Base-by-base conservation (phyloP, 1,140 invertebrate genomes). In the Drosophila azteca region DNA sequence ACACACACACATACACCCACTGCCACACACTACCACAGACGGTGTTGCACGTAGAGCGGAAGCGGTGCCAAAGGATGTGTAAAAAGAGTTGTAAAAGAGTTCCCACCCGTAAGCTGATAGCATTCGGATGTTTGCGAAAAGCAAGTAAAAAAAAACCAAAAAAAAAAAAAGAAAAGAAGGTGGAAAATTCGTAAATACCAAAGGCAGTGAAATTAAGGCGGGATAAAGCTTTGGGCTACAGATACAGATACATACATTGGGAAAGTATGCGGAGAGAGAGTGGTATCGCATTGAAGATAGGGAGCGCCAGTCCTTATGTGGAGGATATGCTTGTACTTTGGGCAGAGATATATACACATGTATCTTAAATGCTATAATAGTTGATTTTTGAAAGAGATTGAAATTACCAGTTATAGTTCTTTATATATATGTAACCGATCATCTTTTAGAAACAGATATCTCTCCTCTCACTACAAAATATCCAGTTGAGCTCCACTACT, bases 1-100 rank as follows among this genome's bases (percentile, higher is more conserved):
- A 44, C 7, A 26, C 13, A 15, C 2, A 6, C 22, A 11, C 3
- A 6, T 1, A 20, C 24, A 26, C 24, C 24, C 24, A 5, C 17
- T 20, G 17, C 17, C 24, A 50, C 20, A 44, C 7, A 26, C 13
- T 15, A 1, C 9, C 31, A 15, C 3, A 6, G 1, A 20, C 24
- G 22, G 15, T 45, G 9, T 1, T 17, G 9, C 44, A 35, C 24
- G 43, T 31, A 15, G 13, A n/a, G 44, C 64, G 22, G 51, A 58
- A 69, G 51, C 64, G 64, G 64, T 20, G 67, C 52, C 65, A 46
- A 20, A 70, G 67, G 67, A 70, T 70, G 65, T 70, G 65, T 70
- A 69, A 70, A 70, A 39, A 39, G 35, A 69, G 67, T 70, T 70
- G 67, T 43, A 70, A 63, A 69, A 70, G 67, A 70, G 67, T 69